These are phyloP conservation scores for Geophilus truncorum DNA, from an alignment of 2,888 invertebrate species.

Conservation along the genomic window DNA sequence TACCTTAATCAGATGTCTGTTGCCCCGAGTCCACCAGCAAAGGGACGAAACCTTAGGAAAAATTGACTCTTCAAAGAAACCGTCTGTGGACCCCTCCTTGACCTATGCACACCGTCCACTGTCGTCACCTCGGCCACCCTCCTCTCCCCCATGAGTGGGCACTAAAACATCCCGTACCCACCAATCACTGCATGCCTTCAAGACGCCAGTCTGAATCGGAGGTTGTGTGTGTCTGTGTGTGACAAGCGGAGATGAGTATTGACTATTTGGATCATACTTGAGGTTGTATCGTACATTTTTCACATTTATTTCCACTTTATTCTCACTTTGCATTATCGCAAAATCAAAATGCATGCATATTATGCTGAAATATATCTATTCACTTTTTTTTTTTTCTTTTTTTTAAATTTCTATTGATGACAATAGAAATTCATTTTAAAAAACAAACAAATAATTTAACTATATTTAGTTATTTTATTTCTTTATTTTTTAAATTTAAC, in stretches of 20 bases:
- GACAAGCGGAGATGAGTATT: conserved; percentile 2
- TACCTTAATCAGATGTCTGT: neutral
- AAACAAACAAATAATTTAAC: too few relatives aligned
- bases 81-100: conserved; percentile 2
- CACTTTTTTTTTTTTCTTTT: too few relatives aligned
- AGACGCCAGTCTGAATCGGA: conserved; percentile 9
- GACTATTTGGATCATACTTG: neutral
- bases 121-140: conserved; percentile 8
- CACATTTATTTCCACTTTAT: neutral
- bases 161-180: conserved; percentile 15
- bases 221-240: conserved; percentile 3
- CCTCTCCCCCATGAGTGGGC: conserved; percentile 19
- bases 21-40: neutral
- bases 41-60: neutral
- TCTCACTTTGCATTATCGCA: neutral
- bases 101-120: conserved; percentile 18
- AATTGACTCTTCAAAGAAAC: conserved; percentile 12
- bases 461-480: neutral
- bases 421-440: too few relatives aligned
- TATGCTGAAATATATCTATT: too few relatives aligned
- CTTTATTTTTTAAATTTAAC: neutral
- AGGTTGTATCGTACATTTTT: neutral
- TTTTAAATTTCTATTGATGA: too few relatives aligned
- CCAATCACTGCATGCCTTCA: neutral
- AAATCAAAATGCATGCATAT: too few relatives aligned